Evolutionary conservation across 2,888 invertebrate species (phyloP), one percentile per base, ranked within the genome.

Genomic region (Caprella mutica): DNA sequence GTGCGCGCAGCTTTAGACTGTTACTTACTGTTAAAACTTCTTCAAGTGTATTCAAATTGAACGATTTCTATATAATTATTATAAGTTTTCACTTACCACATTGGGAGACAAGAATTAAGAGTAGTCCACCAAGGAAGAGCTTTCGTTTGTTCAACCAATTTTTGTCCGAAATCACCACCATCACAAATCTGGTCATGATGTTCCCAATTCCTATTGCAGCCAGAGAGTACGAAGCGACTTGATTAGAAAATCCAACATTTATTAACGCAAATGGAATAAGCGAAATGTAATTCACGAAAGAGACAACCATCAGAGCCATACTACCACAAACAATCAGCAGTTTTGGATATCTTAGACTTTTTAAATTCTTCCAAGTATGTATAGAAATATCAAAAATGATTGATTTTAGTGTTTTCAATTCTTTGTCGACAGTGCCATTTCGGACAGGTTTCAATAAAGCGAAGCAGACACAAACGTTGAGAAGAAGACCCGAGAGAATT

Each of bases 361-460:
- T 48, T n/a, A 48, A 29, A 48, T 48, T 48, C 6, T 4, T 30
- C 19, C n/a, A 17, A 2, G 17, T 48, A 1, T 21, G 6, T 17
- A 19, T 48, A 21, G 30, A 24, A 3, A 48, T 26, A 30, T 48
- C 48, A 4, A 14, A n/a, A n/a, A n/a, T n/a, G n/a, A n/a, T n/a
- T n/a, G n/a, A n/a, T n/a, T n/a, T n/a, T n/a, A n/a, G n/a, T n/a
- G n/a, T n/a, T n/a, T n/a, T n/a, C n/a, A n/a, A n/a, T n/a, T n/a
- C n/a, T n/a, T n/a, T n/a, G n/a, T n/a, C n/a, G n/a, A n/a, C n/a
- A n/a, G n/a, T n/a, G n/a, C n/a, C n/a, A n/a, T n/a, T n/a, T 43
- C 55, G 50, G 14, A 58, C 58, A 3, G 61, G 61, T n/a, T 57
- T 56, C 30, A 61, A 61, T 3, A 57, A 26, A 14, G 57, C 27